Base-by-base conservation (phyloP, 2,888 invertebrate species). In the Diabrotica balteata region DNA sequence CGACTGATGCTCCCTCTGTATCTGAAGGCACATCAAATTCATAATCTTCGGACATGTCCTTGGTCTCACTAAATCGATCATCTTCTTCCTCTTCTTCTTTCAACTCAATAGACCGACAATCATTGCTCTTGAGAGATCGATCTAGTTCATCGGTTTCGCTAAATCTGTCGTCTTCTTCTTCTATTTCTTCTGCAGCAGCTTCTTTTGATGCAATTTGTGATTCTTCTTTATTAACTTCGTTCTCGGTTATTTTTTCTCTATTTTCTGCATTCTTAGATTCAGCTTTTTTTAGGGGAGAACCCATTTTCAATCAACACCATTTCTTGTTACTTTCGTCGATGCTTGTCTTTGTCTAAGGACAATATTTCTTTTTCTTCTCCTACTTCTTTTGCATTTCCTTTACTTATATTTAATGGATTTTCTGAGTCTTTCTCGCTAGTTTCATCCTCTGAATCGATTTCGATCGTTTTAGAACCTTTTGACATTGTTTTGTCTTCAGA, bases 1-100 rank as follows among this genome's bases (percentile, higher is more conserved):
- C 32, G 8, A 45, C 32, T 45, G 55, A 43, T 8, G 49, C 62
- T 49, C 51, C 70, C 11, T 73, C 72, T 47, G 70, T 72, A 66
- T 76, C 76, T 49, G 76, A 75, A 7, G 72, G 70, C n/a, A 73
- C 42, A 17, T 70, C 59, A 63, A 75, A 76, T 32, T 72, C 74
- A 59, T 75, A 75, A 55, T 72, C 69, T 49, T 74, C 71, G 5
- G 73, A 72, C n/a, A 54, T 58, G 17, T 66, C 67, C 3, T 58
- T 43, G 51, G 69, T 66, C 4, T 59, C 54, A 17, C 64, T 64
- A 52, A 71, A 65, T 55, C 58, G 57, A 65, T 62, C 57, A 46
- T 67, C 10, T n/a, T 57, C 47, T 47, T 66, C 67, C n/a, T 52
- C 55, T 9, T 44, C 52, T 55, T 62, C 57, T 32, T 32, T 32